Evolutionary conservation across 2,113 vertebrate species (phyloP).

Genomic region (Tinamus guttatus): DNA sequence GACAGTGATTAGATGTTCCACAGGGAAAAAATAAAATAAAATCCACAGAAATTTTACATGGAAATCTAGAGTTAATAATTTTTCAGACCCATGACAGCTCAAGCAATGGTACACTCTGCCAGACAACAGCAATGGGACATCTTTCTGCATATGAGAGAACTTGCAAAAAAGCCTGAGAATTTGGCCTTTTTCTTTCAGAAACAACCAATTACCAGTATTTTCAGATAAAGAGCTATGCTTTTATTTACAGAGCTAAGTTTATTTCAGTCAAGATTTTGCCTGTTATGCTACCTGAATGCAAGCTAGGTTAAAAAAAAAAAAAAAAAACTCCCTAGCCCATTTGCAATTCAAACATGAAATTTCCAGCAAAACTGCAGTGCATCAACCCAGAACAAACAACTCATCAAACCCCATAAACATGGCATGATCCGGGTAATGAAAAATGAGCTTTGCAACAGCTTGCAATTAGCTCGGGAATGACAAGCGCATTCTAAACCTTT

Average conservation of each 20-base stretch:
- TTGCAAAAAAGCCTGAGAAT: not conserved
- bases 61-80: not conserved
- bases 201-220: not conserved
- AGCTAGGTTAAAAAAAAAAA: not conserved
- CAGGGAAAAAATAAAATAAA: not conserved
- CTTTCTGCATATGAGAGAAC: not conserved
- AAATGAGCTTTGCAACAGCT: slow-evolving; percentile 60
- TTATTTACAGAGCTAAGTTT: not conserved
- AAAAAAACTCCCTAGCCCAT: not conserved
- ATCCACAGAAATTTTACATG: not conserved
- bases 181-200: not conserved
- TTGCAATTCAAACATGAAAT: slow-evolving; percentile 63
- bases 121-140: rapidly evolving
- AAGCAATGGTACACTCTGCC: not conserved
- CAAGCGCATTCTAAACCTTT: slow-evolving; percentile 60
- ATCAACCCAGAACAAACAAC: slow-evolving; percentile 71
- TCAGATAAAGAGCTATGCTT: not conserved
- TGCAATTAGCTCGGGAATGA: slow-evolving; percentile 71
- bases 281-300: not conserved
- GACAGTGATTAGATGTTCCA: rapidly evolving
- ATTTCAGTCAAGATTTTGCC: not conserved
- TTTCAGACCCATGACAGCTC: not conserved
- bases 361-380: slow-evolving; percentile 37
- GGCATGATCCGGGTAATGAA: slow-evolving; percentile 66
- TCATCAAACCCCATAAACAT: slow-evolving; percentile 64